Percentiles rank a stretch among this genome's conserved stretches.
phyloP scores from a whole-genome alignment of 2,888 invertebrate genomes.

The Melangyna quadrimaculata region DNA sequence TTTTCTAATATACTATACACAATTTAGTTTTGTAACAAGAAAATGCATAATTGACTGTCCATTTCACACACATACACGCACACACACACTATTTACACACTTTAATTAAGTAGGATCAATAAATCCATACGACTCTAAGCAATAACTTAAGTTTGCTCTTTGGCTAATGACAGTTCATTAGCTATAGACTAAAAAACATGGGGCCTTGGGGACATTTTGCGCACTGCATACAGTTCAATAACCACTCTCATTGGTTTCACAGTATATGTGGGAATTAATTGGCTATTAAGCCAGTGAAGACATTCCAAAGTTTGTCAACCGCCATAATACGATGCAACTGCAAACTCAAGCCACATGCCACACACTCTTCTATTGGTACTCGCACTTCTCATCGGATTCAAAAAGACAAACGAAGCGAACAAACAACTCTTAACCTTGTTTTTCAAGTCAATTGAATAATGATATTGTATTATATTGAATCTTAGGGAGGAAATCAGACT shows the following conservation, averaged over 20 bases:
- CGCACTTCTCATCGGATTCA: background rate
- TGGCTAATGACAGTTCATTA: background rate
- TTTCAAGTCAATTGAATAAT: background rate
- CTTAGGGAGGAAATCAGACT: conserved; percentile 7
- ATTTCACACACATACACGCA: background rate
- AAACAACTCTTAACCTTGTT: conserved; percentile 17
- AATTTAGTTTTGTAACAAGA: background rate
- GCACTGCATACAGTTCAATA: conserved; percentile 19
- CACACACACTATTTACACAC: too few relatives aligned
- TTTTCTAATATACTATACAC: background rate
- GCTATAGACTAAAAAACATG: background rate
- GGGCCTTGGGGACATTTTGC: conserved; percentile 6
- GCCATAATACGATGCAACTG: background rate
- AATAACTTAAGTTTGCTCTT: conserved; percentile 20
- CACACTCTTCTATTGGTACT: background rate
- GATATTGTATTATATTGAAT: background rate
- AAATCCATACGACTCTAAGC: background rate
- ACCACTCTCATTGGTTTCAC: background rate
- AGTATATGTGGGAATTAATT: conserved; percentile 27
- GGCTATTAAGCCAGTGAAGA: conserved; percentile 13
- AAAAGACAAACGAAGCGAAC: background rate
- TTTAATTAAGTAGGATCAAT: background rate
- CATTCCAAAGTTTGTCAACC: conserved; percentile 22
- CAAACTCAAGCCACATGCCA: background rate
- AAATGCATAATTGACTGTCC: background rate